phyloP scores from a whole-genome alignment of 2,888 invertebrate species.

The Lysandra coridon region DNA sequence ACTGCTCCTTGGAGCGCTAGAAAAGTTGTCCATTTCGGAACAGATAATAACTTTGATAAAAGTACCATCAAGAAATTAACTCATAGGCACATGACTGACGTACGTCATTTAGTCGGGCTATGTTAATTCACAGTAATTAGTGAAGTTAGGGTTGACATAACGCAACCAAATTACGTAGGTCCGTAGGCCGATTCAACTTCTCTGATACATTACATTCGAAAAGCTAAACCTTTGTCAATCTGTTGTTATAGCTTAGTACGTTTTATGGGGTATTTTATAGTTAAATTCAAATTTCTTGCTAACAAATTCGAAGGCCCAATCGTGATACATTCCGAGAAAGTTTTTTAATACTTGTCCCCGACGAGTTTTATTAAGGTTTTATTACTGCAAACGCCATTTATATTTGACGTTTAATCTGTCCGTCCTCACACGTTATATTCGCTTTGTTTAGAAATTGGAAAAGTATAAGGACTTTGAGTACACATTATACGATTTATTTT shows the following conservation, averaged over 20 bases:
- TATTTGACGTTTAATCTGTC: neutral
- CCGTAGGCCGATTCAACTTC: neutral
- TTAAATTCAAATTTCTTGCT: constrained; percentile 12
- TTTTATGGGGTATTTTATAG: constrained; percentile 4
- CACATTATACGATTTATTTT: neutral
- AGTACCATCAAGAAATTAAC: no score
- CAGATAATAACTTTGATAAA: no score
- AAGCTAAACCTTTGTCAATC: neutral
- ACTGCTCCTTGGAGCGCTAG: no score
- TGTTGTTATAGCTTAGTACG: neutral
- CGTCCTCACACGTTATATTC: neutral
- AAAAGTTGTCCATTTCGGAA: no score
- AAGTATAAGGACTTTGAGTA: neutral
- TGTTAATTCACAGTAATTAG: no score
- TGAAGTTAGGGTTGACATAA: no score
- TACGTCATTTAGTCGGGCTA: no score
- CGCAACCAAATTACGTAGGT: neutral
- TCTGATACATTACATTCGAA: no score
- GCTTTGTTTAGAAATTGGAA: neutral
- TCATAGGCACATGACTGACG: no score
- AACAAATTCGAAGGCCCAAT: neutral
- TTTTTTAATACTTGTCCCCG: constrained; percentile 19
- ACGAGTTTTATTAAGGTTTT: constrained; percentile 13
- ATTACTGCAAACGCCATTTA: constrained; percentile 13
- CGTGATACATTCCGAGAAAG: neutral